Evolutionary conservation across 2,797 vertebrate genomes (phyloP).

Genomic region (Leucoraja ocellata): DNA sequence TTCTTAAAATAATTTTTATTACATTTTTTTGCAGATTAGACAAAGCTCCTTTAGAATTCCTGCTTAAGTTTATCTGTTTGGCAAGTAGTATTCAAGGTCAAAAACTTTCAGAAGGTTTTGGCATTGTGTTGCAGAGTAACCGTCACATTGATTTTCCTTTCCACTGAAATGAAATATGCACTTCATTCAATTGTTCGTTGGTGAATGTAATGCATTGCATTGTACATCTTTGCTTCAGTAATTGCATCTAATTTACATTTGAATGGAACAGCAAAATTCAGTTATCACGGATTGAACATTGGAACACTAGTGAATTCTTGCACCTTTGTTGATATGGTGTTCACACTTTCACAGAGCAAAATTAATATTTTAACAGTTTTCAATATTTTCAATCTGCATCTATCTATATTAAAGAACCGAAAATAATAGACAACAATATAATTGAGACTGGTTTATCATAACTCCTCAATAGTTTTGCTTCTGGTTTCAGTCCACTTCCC

Average conservation of each 20-base stretch:
- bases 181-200: background rate
- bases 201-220: background rate
- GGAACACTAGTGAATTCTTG: background rate
- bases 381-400: background rate
- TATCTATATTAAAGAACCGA: background rate
- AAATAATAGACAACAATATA: background rate
- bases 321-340: background rate
- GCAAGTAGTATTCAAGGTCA: background rate
- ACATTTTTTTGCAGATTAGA: background rate
- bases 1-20: background rate
- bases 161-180: background rate
- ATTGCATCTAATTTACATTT: background rate
- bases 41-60: background rate
- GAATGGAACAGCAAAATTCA: background rate
- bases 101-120: background rate
- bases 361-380: background rate
- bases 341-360: background rate
- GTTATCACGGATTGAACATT: background rate
- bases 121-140: background rate
- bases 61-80: background rate
- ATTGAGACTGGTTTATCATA: background rate
- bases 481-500: background rate
- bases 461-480: background rate
- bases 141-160: background rate
- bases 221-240: background rate